Conservation (phyloP, 2,797 vertebrate species). For the Microctenopoma stevenorrisi region DNA sequence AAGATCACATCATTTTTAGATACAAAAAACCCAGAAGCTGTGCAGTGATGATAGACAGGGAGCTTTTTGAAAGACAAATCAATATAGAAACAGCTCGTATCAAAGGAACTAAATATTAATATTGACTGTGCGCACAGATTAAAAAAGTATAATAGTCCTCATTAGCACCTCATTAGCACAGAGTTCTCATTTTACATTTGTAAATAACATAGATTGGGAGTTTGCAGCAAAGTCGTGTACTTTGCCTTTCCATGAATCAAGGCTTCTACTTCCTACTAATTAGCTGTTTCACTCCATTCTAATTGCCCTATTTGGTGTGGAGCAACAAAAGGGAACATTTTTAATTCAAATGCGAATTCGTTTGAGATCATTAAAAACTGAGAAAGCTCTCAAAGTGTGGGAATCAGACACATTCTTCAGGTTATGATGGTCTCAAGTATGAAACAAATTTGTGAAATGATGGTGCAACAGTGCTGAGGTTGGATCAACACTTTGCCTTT, state of each 20-base stretch:
- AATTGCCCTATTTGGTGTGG: conserved; percentile 43
- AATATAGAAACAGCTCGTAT: background rate
- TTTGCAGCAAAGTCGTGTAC: conserved; percentile 34
- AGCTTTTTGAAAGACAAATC: conserved; percentile 9
- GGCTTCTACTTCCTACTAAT: conserved; percentile 53
- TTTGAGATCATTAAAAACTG: conserved; percentile 34
- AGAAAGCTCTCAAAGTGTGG: background rate
- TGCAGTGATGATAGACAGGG: background rate
- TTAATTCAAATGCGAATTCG: conserved; percentile 26
- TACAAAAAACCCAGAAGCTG: background rate
- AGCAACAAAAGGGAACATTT: conserved; percentile 21
- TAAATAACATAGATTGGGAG: conserved; percentile 53
- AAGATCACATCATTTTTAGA: conserved; percentile 1
- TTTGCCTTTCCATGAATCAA: conserved; percentile 36
- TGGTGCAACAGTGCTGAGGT: conserved; percentile 5
- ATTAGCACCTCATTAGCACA: conserved; percentile 60
- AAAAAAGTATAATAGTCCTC: conserved; percentile 40
- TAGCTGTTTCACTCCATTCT: conserved; percentile 36
- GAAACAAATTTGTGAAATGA: conserved; percentile 4
- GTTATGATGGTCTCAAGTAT: background rate
- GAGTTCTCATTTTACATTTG: conserved; percentile 46
- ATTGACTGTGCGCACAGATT: conserved; percentile 44
- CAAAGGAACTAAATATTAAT: conserved; percentile 13
- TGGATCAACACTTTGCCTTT: conserved; percentile 16
- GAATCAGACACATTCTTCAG: background rate